Conservation (phyloP, 2,888 invertebrate genomes). For the Caenorhabditis sinica region DNA sequence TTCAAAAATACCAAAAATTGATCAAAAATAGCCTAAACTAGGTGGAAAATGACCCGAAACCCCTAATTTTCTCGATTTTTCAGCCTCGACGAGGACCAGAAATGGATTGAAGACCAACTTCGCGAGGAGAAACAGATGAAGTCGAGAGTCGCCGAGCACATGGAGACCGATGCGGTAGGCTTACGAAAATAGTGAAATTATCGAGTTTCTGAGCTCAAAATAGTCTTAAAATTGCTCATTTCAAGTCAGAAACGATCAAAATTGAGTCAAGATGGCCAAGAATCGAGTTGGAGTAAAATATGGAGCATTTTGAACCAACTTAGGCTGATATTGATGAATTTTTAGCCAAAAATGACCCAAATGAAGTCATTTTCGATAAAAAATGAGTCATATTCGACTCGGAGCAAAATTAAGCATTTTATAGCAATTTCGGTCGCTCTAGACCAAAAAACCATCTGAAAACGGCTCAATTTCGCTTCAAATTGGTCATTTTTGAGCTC, state of each 20-base stretch:
- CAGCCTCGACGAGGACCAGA: slow-evolving; percentile 86
- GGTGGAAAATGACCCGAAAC: not conserved
- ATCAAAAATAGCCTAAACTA: not conserved
- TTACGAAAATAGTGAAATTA: too few relatives aligned
- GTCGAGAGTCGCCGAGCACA: slow-evolving; percentile 62
- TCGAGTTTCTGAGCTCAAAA: not conserved
- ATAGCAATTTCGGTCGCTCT: too few relatives aligned
- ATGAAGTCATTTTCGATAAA: not conserved
- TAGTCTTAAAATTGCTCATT: not conserved
- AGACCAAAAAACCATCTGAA: too few relatives aligned
- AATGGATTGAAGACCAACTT: slow-evolving; percentile 86
- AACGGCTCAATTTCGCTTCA: not conserved
- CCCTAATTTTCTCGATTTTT: slow-evolving; percentile 11
- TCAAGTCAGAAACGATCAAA: not conserved
- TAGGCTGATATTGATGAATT: not conserved
- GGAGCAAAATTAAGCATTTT: too few relatives aligned
- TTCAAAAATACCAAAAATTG: not conserved
- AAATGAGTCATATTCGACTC: not conserved
- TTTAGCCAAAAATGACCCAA: not conserved
- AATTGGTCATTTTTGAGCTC: not conserved
- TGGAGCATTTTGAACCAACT: not conserved
- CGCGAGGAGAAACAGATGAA: slow-evolving; percentile 77
- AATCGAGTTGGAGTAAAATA: not conserved
- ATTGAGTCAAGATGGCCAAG: not conserved
- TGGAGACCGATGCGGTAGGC: slow-evolving; percentile 64